A percentile compares a stretch with the other conserved stretches of the same genome.
These are phyloP conservation scores for Chauna torquata DNA, from an alignment of 2,113 vertebrate genomes.

Conservation along the genomic window DNA sequence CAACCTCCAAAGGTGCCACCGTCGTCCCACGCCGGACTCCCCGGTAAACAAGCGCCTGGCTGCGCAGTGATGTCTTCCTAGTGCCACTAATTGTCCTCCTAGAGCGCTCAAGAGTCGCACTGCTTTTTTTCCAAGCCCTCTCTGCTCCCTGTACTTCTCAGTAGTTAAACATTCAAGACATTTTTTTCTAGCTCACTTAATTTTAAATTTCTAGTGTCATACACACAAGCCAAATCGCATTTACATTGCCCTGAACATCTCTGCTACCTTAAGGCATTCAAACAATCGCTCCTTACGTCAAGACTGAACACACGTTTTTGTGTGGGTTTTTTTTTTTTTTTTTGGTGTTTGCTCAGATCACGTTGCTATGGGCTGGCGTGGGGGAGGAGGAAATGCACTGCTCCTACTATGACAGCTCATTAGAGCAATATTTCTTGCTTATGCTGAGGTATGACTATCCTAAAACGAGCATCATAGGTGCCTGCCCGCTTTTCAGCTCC, in stretches of 20 bases:
- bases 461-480: not conserved
- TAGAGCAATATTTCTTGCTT: constrained; percentile 1
- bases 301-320: not conserved
- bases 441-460: not conserved
- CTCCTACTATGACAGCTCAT: constrained; percentile 33
- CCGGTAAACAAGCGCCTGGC: not conserved
- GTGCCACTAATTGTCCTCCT: not conserved
- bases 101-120: rapidly evolving
- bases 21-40: not conserved
- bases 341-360: not conserved
- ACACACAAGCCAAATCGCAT: rapidly evolving
- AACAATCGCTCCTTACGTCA: not conserved
- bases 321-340: not conserved
- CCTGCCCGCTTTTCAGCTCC: not conserved
- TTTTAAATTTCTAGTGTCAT: not conserved
- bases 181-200: not conserved
- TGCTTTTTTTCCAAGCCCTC: not conserved
- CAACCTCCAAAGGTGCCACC: rapidly evolving
- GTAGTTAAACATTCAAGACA: not conserved
- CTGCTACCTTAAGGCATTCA: not conserved
- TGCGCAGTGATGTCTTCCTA: not conserved
- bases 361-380: not conserved
- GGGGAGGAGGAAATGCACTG: not conserved
- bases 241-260: not conserved
- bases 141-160: not conserved